Base-by-base conservation (phyloP, 2,888 invertebrate species). In the Dendrolimus pini region DNA sequence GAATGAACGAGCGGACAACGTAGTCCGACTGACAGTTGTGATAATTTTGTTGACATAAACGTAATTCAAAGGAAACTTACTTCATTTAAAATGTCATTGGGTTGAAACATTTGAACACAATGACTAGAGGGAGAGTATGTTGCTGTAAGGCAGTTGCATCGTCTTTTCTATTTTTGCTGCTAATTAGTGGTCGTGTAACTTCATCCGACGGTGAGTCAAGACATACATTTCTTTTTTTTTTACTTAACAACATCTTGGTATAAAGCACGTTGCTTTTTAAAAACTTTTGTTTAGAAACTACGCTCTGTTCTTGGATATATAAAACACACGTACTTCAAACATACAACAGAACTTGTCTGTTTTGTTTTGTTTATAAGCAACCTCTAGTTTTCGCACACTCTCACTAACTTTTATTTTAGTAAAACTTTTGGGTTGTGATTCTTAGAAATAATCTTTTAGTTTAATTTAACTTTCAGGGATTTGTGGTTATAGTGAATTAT, bases 161-260 rank as follows among this genome's bases (percentile, higher is more conserved):
- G 66, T 69, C 74, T 75, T 75, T 79, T 75, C 72, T 82, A 63
- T 72, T 82, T 63, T 68, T 83, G 62, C 71, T 83, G 59, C 65
- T 84, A 68, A 73, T 82, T 72, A 77, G 78, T 71, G 76, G 77
- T 62, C 74, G 78, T 62, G 78, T 74, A 62, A 75, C 78, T 59
- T 79, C 87, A 63, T 77, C 85, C 30, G 88, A 89, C 70, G 89
- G 89, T 89, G 77, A 89, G 89, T 59, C 47, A 42, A 53, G 42
- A 52, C 47, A 30, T 58, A 47, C 7, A 9, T 47, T 9, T 47
- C 47, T 10, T 47, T 47, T 10, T 12, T 9, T 9, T 47, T 47
- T 47, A 12, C 30, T 47, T 47, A 47, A 47, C 47, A 47, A 47
- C 9, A 47, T 47, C 47, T 47, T 47, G 2, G 47, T 47, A 10